Conservation (phyloP, 2,888 invertebrate species). For the Oscheius sp. region DNA sequence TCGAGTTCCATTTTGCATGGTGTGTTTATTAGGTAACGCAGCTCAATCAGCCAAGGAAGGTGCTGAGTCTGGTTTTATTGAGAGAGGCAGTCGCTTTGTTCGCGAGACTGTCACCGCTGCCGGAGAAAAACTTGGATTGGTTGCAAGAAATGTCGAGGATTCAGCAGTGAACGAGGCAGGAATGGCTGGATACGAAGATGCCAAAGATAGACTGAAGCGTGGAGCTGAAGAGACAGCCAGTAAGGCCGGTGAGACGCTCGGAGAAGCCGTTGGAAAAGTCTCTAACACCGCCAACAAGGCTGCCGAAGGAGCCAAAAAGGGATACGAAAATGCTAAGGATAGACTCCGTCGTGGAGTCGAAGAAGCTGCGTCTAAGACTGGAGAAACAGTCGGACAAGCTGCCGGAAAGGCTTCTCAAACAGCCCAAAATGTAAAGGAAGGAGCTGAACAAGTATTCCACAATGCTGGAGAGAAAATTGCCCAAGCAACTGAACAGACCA, state of each 20-base stretch:
- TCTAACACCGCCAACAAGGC: conserved; percentile 1
- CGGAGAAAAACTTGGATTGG: conserved; percentile 3
- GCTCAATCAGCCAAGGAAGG: conserved; percentile 11
- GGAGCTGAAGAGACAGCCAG: too few relatives aligned
- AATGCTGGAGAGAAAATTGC: not conserved
- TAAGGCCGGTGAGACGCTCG: too few relatives aligned
- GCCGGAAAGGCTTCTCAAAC: conserved; percentile 37
- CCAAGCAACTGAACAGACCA: not conserved
- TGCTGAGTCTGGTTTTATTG: not conserved
- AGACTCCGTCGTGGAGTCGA: too few relatives aligned
- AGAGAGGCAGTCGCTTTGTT: too few relatives aligned
- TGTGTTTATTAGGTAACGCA: too few relatives aligned
- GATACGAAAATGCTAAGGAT: not conserved
- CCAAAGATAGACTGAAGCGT: too few relatives aligned
- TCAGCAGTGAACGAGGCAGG: not conserved
- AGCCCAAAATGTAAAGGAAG: conserved; percentile 4
- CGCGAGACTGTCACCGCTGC: not conserved
- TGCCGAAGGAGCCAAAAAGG: conserved; percentile 6
- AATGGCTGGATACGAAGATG: not conserved
- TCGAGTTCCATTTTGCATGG: too few relatives aligned
- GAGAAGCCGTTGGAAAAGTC: conserved; percentile 32
- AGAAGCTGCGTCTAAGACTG: not conserved
- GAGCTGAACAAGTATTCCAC: too few relatives aligned
- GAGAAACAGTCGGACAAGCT: not conserved
- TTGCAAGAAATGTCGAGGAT: not conserved